A percentile compares a stretch with the other conserved stretches of the same genome.
Conservation (phyloP, 1,140 invertebrate genomes). For the Asbolus verrucosus region DNA sequence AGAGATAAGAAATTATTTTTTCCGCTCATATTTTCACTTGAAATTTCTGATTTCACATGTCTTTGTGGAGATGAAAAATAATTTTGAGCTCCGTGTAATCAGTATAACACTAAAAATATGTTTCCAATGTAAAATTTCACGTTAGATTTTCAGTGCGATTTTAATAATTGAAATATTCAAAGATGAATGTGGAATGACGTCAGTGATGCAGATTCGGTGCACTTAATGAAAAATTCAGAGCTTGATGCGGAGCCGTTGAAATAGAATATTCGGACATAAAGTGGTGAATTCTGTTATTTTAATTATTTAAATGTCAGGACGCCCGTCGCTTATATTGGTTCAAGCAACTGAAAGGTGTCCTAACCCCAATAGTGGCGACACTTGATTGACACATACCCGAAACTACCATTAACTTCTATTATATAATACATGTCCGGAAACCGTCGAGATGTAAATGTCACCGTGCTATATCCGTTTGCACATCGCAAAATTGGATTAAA, state of each 20-base stretch:
- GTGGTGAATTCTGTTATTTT: slow-evolving; percentile 37
- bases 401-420: slow-evolving; percentile 48
- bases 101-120: no score
- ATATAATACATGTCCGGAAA: slow-evolving; percentile 46
- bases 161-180: no score
- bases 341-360: slow-evolving; percentile 33
- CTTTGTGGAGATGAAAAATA: no score
- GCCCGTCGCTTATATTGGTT: neutral
- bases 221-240: slow-evolving; percentile 33
- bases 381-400: slow-evolving; percentile 47
- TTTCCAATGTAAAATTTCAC: no score
- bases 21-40: no score
- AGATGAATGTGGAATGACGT: slow-evolving; percentile 3
- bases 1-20: no score
- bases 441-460: slow-evolving; percentile 44
- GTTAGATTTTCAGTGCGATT: neutral
- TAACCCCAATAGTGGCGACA: slow-evolving; percentile 42
- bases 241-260: slow-evolving; percentile 14
- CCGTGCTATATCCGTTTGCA: slow-evolving; percentile 26
- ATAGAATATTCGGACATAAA: slow-evolving; percentile 18
- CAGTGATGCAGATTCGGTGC: slow-evolving; percentile 23
- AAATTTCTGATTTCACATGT: no score
- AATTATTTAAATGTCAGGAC: slow-evolving; percentile 39
- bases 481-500: slow-evolving; percentile 28
- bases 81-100: no score